phyloP scores from a whole-genome alignment of 2,888 invertebrate species.

The Clitarchus hookeri region DNA sequence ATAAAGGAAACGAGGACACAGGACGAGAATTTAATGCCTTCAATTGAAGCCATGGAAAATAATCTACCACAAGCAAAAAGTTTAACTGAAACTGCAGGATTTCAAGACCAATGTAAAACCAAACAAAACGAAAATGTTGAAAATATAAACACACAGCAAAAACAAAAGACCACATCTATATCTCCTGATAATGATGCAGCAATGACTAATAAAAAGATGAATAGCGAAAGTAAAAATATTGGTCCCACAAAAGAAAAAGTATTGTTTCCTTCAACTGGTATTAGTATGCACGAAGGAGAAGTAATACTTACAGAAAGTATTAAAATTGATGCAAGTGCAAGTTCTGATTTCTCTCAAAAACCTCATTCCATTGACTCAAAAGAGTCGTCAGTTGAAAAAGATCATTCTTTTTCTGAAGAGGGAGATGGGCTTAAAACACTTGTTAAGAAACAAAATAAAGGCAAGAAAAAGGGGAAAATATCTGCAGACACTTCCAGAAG shows the following conservation, averaged over 20 bases:
- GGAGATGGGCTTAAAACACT: conserved; percentile 62
- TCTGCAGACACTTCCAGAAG: background rate
- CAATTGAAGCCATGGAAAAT: background rate
- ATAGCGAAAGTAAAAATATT: background rate
- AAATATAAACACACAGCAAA: background rate
- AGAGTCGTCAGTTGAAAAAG: conserved; percentile 28
- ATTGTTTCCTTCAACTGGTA: conserved; percentile 42
- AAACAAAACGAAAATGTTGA: background rate
- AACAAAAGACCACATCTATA: background rate
- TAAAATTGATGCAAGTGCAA: conserved; percentile 6
- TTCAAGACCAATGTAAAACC: background rate
- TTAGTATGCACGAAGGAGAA: conserved; percentile 32
- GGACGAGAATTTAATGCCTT: background rate
- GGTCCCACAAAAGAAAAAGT: conserved; percentile 52
- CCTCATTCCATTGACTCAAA: background rate
- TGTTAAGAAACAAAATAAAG: conserved; percentile 41
- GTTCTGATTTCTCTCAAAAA: background rate
- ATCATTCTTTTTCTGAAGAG: conserved; percentile 52
- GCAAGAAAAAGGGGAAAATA: background rate
- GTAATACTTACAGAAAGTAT: conserved; percentile 23
- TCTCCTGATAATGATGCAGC: background rate
- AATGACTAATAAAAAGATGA: background rate
- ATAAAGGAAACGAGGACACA: background rate
- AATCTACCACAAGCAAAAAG: background rate
- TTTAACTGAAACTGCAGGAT: background rate